Conservation (phyloP, 2,797 vertebrate species). For the Labeo calbasu region DNA sequence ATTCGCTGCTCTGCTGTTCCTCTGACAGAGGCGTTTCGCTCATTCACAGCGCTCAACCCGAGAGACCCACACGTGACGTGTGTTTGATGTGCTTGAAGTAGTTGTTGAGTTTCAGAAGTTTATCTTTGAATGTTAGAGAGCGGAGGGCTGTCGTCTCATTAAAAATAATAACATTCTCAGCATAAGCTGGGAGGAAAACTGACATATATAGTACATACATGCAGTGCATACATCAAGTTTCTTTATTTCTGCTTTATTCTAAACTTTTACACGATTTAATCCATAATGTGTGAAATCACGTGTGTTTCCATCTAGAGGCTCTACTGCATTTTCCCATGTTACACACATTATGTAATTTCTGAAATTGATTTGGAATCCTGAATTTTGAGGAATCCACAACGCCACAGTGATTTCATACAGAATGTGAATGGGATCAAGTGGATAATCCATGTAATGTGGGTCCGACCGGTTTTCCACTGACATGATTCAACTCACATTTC, state of each 20-base stretch:
- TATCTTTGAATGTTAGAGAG: neutral
- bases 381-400: too few relatives aligned
- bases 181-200: neutral
- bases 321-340: too few relatives aligned
- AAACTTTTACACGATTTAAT: neutral
- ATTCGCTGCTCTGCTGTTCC: neutral
- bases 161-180: neutral
- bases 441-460: constrained; percentile 19
- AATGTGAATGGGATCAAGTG: constrained; percentile 6
- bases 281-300: too few relatives aligned
- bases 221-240: neutral
- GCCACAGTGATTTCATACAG: too few relatives aligned
- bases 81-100: constrained; percentile 2
- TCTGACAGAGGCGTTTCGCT: constrained; percentile 17
- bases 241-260: neutral
- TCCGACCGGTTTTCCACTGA: neutral
- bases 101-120: constrained; percentile 12
- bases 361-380: too few relatives aligned
- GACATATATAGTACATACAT: neutral
- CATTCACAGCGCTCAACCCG: neutral
- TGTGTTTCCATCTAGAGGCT: too few relatives aligned
- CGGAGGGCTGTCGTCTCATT: neutral
- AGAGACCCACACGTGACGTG: neutral
- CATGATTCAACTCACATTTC: neutral
- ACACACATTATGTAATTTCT: too few relatives aligned